Percentiles rank a stretch among this genome's conserved stretches.
phyloP scores from a whole-genome alignment of 2,888 invertebrate species.

The Sphaerophoria taeniata region DNA sequence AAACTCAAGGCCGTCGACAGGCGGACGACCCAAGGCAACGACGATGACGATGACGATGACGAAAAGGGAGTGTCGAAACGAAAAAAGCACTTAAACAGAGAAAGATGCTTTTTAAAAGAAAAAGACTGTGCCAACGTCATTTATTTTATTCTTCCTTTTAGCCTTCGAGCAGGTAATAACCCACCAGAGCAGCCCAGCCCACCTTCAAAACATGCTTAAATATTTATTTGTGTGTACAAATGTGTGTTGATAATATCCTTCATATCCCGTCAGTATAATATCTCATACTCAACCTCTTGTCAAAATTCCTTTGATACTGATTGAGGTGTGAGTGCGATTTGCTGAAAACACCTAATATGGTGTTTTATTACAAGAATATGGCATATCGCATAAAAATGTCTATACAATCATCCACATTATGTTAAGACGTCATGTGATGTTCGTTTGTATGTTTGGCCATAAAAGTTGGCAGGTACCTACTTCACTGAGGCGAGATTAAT shows the following conservation, averaged over 20 bases:
- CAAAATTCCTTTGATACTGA: conserved; percentile 28
- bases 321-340: conserved; percentile 33
- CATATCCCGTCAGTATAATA: not conserved
- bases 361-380: conserved; percentile 53
- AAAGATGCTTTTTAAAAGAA: conserved; percentile 9
- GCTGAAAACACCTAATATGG: conserved; percentile 39
- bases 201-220: no score
- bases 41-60: no score
- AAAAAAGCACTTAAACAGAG: conserved; percentile 19
- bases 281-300: conserved; percentile 1
- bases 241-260: not conserved
- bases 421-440: not conserved
- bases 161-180: conserved; percentile 58
- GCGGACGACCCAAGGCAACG: no score
- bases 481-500: not conserved
- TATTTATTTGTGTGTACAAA: not conserved
- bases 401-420: conserved; percentile 21
- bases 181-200: no score
- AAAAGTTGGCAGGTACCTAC: not conserved
- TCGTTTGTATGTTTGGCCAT: not conserved
- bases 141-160: conserved; percentile 55
- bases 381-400: conserved; percentile 57
- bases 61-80: not conserved
- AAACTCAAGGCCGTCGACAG: conserved; percentile 33
- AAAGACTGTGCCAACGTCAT: conserved; percentile 36